phyloP scores from a whole-genome alignment of 2,113 vertebrate genomes.

The Oxygymnocypris stewartii region DNA sequence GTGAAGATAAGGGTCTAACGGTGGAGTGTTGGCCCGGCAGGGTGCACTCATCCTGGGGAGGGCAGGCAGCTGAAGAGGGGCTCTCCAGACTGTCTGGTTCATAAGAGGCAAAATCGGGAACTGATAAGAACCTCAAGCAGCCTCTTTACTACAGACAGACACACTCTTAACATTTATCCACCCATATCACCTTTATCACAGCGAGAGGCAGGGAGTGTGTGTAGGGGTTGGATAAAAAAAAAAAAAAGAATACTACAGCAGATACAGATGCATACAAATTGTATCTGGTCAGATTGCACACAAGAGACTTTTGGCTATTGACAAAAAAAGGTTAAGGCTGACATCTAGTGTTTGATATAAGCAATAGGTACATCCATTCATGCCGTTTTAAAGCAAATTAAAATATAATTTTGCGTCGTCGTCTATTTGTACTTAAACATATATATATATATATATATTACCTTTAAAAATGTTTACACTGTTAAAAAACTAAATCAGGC shows the following conservation, averaged over 20 bases:
- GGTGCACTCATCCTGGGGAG: slow-evolving; percentile 44
- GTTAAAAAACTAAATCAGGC: too few relatives aligned
- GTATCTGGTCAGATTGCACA: background rate
- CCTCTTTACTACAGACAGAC: slow-evolving; percentile 51
- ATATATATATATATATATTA: too few relatives aligned
- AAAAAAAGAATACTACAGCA: background rate
- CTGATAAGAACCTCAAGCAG: slow-evolving; percentile 55
- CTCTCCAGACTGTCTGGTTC: slow-evolving; percentile 45
- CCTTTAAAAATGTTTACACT: too few relatives aligned
- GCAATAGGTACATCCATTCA: background rate
- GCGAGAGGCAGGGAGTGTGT: background rate
- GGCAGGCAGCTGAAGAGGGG: slow-evolving; percentile 50
- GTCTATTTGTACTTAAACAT: too few relatives aligned
- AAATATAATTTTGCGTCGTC: too few relatives aligned
- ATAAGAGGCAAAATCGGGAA: slow-evolving; percentile 50
- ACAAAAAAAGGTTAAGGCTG: background rate
- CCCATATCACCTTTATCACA: slow-evolving; percentile 43
- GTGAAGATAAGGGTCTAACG: slow-evolving; percentile 53
- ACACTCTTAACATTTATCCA: slow-evolving; percentile 36
- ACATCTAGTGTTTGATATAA: slow-evolving; percentile 21
- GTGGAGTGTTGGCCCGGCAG: slow-evolving; percentile 41
- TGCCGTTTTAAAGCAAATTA: background rate
- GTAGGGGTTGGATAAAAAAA: background rate
- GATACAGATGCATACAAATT: slow-evolving; percentile 1
- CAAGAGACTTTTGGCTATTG: background rate